Evolutionary conservation across 2,888 invertebrate genomes (phyloP).

Genomic region (Tenthredo livida): DNA sequence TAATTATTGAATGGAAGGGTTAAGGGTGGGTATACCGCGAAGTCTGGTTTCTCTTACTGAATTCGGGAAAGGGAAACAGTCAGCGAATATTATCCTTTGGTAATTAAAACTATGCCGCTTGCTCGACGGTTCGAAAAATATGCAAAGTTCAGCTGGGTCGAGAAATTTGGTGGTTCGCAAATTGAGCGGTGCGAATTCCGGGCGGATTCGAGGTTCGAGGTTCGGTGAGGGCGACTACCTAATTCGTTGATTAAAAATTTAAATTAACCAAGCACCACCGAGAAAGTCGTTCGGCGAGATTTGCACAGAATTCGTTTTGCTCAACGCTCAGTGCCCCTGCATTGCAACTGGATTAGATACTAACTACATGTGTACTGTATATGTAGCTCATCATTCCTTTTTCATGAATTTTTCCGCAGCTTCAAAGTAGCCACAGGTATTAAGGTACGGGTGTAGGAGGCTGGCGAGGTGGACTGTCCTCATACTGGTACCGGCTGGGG

Average conservation of each 20-base stretch:
- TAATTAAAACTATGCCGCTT: slow-evolving; percentile 47
- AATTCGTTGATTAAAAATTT: slow-evolving; percentile 50
- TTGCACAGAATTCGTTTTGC: background rate
- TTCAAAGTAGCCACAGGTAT: slow-evolving; percentile 47
- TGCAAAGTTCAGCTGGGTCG: slow-evolving; percentile 41
- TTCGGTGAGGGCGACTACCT: slow-evolving; percentile 22
- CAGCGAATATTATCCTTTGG: slow-evolving; percentile 41
- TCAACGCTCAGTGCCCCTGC: background rate
- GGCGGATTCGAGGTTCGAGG: slow-evolving; percentile 7
- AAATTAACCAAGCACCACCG: slow-evolving; percentile 31
- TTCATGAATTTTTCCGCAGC: background rate
- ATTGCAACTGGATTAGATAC: slow-evolving; percentile 2
- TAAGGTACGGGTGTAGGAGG: background rate
- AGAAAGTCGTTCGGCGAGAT: slow-evolving; percentile 4
- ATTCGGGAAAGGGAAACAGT: background rate
- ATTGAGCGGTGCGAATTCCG: slow-evolving; percentile 42
- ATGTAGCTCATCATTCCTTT: background rate
- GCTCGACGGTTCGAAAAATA: slow-evolving; percentile 46
- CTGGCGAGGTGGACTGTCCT: background rate
- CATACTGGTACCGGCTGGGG: background rate
- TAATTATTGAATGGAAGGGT: background rate
- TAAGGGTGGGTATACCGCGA: background rate
- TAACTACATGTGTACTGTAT: background rate
- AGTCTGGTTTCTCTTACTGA: background rate
- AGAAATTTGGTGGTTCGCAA: slow-evolving; percentile 45